Conservation (phyloP, 2,113 vertebrate species). For the Serilophus lunatus region DNA sequence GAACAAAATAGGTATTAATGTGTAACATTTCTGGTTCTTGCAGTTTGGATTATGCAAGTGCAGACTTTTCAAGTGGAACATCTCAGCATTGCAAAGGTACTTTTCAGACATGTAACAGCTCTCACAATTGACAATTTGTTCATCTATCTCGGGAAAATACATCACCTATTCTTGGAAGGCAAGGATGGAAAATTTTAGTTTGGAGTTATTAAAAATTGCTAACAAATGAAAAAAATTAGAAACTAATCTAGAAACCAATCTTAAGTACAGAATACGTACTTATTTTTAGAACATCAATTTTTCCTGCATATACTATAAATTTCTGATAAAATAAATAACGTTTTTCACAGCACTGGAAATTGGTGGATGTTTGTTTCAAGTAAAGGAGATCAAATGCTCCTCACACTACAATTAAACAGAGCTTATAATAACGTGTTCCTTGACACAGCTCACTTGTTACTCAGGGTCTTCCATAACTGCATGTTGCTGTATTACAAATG, state of each 20-base stretch:
- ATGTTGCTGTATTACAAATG: not conserved
- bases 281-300: not conserved
- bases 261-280: not conserved
- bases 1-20: not conserved
- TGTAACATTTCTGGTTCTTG: not conserved
- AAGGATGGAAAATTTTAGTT: not conserved
- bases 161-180: not conserved
- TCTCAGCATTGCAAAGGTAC: not conserved
- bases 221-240: not conserved
- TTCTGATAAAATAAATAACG: not conserved
- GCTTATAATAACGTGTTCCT: not conserved
- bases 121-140: not conserved
- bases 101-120: not conserved
- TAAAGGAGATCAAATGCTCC: not conserved
- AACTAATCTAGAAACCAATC: not conserved
- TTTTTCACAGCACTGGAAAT: not conserved
- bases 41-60: not conserved
- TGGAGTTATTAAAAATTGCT: not conserved
- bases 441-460: not conserved
- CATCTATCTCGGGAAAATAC: not conserved
- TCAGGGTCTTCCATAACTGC: not conserved
- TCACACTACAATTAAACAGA: not conserved
- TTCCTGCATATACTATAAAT: not conserved
- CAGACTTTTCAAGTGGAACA: not conserved
- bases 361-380: conserved; percentile 6